Evolutionary conservation across 1,140 invertebrate species (phyloP).

Genomic region (Ostrea denselamellosa): DNA sequence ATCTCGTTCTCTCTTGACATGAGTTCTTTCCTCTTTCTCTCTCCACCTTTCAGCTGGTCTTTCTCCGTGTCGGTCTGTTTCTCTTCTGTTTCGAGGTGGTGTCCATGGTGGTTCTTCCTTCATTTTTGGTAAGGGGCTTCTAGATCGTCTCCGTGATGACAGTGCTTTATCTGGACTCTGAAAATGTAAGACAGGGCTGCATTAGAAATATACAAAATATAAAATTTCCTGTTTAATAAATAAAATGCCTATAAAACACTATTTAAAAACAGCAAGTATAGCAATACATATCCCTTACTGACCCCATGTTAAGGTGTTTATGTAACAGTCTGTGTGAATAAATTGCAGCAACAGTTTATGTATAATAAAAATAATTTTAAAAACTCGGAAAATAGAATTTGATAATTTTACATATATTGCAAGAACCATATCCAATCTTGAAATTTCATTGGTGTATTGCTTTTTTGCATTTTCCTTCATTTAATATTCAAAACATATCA

Average conservation of each 20-base stretch:
- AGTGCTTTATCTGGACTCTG: background rate
- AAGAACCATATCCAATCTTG: no score
- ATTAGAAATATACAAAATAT: background rate
- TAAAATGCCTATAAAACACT: background rate
- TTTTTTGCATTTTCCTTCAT: no score
- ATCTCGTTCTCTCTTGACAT: slow-evolving; percentile 21
- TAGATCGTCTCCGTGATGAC: background rate
- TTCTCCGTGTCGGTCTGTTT: background rate
- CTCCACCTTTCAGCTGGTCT: background rate
- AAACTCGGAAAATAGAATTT: no score
- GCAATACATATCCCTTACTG: no score
- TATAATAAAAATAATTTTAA: no score
- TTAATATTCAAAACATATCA: no score
- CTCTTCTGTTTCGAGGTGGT: slow-evolving; percentile 15
- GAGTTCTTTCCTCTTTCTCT: background rate
- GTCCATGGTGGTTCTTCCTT: slow-evolving; percentile 15
- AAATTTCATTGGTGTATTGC: no score
- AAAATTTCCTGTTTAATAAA: background rate
- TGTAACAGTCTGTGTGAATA: no score
- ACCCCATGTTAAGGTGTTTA: no score
- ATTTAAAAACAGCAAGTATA: no score
- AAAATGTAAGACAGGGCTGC: background rate
- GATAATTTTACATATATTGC: no score
- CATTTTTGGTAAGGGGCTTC: background rate
- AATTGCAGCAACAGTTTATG: no score